phyloP scores from a whole-genome alignment of 2,113 vertebrate species.

The Lasiurus cinereus region DNA sequence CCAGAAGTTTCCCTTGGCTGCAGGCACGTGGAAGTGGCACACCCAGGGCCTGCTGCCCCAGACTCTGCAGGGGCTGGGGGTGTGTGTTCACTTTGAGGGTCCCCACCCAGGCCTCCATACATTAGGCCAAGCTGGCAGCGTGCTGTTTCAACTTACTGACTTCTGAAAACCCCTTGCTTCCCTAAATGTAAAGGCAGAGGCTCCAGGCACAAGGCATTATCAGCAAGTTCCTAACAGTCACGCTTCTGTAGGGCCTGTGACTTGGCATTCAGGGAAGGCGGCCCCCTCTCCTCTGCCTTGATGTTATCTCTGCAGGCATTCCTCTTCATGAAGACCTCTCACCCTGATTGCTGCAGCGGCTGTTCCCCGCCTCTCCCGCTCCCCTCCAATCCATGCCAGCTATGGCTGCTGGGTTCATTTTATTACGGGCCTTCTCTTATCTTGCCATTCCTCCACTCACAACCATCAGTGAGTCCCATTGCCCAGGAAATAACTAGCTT shows the following conservation, averaged over 20 bases:
- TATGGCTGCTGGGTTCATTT: neutral
- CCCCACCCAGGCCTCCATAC: neutral
- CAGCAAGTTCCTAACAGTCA: rapidly evolving
- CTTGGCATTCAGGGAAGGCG: neutral
- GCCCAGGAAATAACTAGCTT: neutral
- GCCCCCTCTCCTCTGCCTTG: neutral
- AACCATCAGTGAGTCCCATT: neutral
- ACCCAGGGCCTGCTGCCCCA: neutral
- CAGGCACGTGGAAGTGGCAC: neutral
- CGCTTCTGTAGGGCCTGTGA: neutral
- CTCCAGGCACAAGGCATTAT: neutral
- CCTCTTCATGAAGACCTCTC: neutral
- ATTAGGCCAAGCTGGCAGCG: neutral
- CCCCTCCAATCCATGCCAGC: neutral
- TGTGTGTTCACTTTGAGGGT: neutral
- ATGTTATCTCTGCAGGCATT: neutral
- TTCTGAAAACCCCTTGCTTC: neutral
- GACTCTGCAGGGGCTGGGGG: neutral
- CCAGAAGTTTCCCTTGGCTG: slow-evolving; percentile 9
- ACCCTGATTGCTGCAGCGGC: neutral
- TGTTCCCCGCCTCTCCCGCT: neutral
- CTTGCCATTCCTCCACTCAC: neutral
- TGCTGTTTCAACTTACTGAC: neutral
- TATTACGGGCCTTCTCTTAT: neutral
- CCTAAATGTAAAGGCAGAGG: neutral